Conservation (phyloP, 2,113 vertebrate species). For the Halcyon malimbica region DNA sequence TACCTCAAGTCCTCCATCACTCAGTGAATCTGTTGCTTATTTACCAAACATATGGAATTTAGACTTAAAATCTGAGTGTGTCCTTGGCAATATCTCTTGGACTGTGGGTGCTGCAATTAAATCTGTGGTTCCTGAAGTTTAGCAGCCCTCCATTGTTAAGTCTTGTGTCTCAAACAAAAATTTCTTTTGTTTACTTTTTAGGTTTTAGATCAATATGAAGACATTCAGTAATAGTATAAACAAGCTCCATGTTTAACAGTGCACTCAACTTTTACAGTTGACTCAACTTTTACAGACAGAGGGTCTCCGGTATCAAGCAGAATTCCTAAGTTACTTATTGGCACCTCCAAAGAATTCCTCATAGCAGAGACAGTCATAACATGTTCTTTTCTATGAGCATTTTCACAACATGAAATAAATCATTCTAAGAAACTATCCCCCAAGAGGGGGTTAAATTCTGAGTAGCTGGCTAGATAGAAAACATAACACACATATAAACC, state of each 20-base stretch:
- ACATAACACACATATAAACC: not conserved
- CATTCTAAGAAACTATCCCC: not conserved
- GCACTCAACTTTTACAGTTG: too few relatives aligned
- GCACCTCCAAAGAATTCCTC: not conserved
- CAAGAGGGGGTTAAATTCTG: not conserved
- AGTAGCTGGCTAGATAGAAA: not conserved
- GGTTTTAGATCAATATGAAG: not conserved
- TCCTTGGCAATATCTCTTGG: not conserved
- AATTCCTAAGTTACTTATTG: not conserved
- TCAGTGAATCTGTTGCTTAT: not conserved
- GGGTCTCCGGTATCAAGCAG: not conserved
- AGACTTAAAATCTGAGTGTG: not conserved
- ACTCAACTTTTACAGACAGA: not conserved
- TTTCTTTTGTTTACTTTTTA: not conserved
- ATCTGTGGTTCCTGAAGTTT: not conserved
- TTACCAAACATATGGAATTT: not conserved
- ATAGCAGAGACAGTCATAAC: not conserved
- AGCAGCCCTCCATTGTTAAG: not conserved
- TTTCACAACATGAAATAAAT: conserved; percentile 15
- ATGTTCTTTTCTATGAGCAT: not conserved
- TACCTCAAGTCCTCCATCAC: not conserved
- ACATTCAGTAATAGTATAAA: not conserved
- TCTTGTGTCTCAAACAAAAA: not conserved
- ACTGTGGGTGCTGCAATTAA: not conserved
- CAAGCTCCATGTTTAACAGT: not conserved